A percentile compares a stretch with the other conserved stretches of the same genome.
phyloP scores from a whole-genome alignment of 2,888 invertebrate species.

The Apotomis betuletana region DNA sequence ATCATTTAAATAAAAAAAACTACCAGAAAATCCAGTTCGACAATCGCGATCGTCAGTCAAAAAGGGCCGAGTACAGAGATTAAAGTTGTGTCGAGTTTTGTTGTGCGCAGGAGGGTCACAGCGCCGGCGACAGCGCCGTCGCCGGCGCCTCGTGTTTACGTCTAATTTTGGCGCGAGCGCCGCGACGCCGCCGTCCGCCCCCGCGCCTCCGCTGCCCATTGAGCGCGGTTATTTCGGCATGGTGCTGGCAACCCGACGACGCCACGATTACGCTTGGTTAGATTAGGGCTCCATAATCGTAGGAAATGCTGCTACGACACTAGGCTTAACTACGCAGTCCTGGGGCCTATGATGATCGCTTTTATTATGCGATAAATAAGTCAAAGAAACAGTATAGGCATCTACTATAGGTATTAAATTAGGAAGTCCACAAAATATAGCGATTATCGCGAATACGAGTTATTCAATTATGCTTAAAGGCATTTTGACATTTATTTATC shows the following conservation, averaged over 20 bases:
- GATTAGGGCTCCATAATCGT: slow-evolving; percentile 27
- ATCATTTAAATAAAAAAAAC: no score
- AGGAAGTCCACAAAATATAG: no score
- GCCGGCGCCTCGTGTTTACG: slow-evolving; percentile 80
- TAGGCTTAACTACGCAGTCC: neutral
- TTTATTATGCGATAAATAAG: no score
- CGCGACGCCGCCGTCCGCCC: slow-evolving; percentile 71
- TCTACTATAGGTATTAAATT: no score
- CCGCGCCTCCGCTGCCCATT: slow-evolving; percentile 72
- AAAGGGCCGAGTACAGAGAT: neutral
- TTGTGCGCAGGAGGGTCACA: slow-evolving; percentile 41
- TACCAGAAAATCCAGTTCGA: no score
- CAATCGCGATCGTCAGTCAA: neutral
- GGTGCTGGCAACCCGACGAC: slow-evolving; percentile 58
- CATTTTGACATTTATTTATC: no score
- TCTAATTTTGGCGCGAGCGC: slow-evolving; percentile 83
- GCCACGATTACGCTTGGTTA: slow-evolving; percentile 44
- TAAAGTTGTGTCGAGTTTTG: slow-evolving; percentile 22
- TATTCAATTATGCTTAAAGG: no score
- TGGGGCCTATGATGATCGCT: no score
- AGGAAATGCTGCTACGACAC: neutral
- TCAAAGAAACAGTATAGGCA: no score
- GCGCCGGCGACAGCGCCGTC: slow-evolving; percentile 70
- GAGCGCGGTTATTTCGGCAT: slow-evolving; percentile 80
- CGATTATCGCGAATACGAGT: no score